A percentile compares a stretch with the other conserved stretches of the same genome.
Evolutionary conservation across 2,888 invertebrate species (phyloP).

Genomic region (Unio pictorum): DNA sequence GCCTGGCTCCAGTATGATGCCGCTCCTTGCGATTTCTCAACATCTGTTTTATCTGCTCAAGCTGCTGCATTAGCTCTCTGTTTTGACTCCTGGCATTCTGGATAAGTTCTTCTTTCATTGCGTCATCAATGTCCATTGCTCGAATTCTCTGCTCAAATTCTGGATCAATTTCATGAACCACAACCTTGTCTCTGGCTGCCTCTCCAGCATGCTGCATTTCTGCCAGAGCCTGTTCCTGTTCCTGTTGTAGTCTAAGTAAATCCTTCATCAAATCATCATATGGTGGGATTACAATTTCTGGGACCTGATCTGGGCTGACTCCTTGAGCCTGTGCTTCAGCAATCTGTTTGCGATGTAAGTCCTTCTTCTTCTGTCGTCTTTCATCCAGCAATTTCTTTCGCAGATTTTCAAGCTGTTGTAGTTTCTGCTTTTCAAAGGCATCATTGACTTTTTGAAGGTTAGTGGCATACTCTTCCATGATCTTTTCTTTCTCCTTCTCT

Average conservation of each 20-base stretch:
- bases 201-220: conserved; percentile 50
- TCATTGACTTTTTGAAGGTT: conserved; percentile 61
- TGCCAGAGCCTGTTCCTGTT: conserved; percentile 59
- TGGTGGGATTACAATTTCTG: conserved; percentile 49
- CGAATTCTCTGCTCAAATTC: conserved; percentile 48
- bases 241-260: conserved; percentile 49
- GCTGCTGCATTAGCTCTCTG: conserved; percentile 35
- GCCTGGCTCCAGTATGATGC: conserved; percentile 24
- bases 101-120: conserved; percentile 44
- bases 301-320: conserved; percentile 59
- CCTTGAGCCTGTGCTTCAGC: conserved; percentile 60
- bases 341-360: conserved; percentile 60
- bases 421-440: conserved; percentile 65
- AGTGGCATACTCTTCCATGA: conserved; percentile 60
- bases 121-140: conserved; percentile 37
- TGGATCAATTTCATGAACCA: conserved; percentile 35
- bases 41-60: conserved; percentile 42
- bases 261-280: conserved; percentile 60
- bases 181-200: conserved; percentile 26
- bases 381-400: conserved; percentile 56
- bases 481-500: conserved; percentile 60
- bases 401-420: conserved; percentile 54
- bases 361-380: conserved; percentile 61
- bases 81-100: conserved; percentile 34
- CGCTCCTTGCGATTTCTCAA: conserved; percentile 40